phyloP scores from a whole-genome alignment of 1,140 invertebrate species.

The Pectinophora gossypiella region DNA sequence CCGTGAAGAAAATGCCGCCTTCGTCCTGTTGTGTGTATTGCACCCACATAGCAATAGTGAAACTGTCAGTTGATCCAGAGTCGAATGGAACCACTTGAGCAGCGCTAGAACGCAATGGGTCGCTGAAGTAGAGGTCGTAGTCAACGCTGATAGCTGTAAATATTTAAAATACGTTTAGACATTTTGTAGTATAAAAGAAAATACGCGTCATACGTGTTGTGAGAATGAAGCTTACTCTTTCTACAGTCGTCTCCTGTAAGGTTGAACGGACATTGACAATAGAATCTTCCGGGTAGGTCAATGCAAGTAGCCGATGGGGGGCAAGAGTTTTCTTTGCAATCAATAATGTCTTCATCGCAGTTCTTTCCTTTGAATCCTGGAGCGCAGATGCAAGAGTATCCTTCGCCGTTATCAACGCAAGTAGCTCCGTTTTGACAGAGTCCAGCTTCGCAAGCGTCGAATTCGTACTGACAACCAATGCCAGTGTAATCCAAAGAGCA shows the following conservation, averaged over 20 bases:
- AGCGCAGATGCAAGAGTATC: slow-evolving; percentile 91
- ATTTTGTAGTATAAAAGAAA: background rate
- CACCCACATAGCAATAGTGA: slow-evolving; percentile 97
- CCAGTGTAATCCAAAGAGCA: slow-evolving; percentile 91
- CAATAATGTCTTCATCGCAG: slow-evolving; percentile 94
- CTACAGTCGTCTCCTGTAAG: slow-evolving; percentile 96
- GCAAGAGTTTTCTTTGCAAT: slow-evolving; percentile 96
- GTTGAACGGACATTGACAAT: slow-evolving; percentile 97
- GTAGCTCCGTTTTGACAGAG: slow-evolving; percentile 95
- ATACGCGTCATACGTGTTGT: background rate
- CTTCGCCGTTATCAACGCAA: slow-evolving; percentile 89
- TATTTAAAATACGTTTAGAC: slow-evolving; percentile 10
- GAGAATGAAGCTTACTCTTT: slow-evolving; percentile 84
- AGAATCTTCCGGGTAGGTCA: slow-evolving; percentile 93
- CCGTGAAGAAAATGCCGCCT: slow-evolving; percentile 93
- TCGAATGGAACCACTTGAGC: slow-evolving; percentile 93
- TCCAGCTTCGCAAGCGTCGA: slow-evolving; percentile 91
- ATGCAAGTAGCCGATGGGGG: slow-evolving; percentile 95
- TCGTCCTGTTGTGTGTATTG: slow-evolving; percentile 94
- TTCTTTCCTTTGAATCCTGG: slow-evolving; percentile 91
- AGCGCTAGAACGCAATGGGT: slow-evolving; percentile 90
- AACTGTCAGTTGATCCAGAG: slow-evolving; percentile 82
- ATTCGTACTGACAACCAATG: slow-evolving; percentile 95
- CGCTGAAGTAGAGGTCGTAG: slow-evolving; percentile 96
- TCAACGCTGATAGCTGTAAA: slow-evolving; percentile 93